Evolutionary conservation across 2,888 invertebrate species (phyloP), one percentile per base, ranked within the genome.

Genomic region (Dolomedes plantarius): DNA sequence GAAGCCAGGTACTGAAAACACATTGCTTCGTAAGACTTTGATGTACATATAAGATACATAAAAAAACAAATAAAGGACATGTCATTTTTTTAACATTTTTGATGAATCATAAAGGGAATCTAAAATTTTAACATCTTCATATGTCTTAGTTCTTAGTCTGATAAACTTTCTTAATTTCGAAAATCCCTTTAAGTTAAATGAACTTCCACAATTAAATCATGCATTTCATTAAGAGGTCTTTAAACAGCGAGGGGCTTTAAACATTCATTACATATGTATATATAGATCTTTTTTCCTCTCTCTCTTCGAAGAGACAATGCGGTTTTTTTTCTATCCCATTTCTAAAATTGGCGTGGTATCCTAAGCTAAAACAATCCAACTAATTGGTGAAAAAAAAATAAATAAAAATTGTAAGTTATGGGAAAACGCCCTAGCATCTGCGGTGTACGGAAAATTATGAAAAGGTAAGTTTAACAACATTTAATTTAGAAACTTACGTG

Each of bases 401-500:
- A 56, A 56, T 56, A 56, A 56, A 56, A 23, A 16, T 1, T 5
- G 5, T 16, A 56, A 23, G 1, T 19, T 23, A 23, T 23, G 23
- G 2, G 3, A 23, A 23, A 56, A 56, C 9, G 36, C 19, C 23
- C 46, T 6, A 23, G 56, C 56, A 56, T 56, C 23, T 56, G 19
- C 56, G 56, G 56, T 56, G 23, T 56, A 56, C 56, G 6, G 56
- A 19, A 56, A 56, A 56, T 56, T 23, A 56, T 56, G 56, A 23
- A 19, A 56, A n/a, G 23, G 56, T 56, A 56, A 67, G 19, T 36
- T 67, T 67, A 36, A 67, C 67, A 36, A 65, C 56, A 56, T 83
- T 77, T 85, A 77, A 85, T 85, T 77, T 77, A 85, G 62, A 73
- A 46, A 23, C 32, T 77, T 67, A 64, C 65, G 65, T 72, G 67